phyloP scores from a whole-genome alignment of 2,888 invertebrate species.

The Phalangium opilio region DNA sequence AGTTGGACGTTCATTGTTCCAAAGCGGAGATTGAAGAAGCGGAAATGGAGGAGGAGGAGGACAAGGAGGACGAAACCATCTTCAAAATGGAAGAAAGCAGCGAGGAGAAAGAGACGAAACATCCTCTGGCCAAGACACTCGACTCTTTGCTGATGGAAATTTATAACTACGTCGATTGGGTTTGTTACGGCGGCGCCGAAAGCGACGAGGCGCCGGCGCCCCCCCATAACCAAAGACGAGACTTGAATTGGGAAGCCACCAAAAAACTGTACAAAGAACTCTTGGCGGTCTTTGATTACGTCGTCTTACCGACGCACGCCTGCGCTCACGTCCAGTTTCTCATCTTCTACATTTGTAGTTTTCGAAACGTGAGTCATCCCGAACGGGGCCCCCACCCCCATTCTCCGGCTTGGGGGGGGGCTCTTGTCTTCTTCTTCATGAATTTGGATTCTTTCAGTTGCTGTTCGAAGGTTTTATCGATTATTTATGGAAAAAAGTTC shows the following conservation, averaged over 20 bases:
- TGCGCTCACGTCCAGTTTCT: conserved; percentile 62
- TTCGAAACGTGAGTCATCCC: conserved; percentile 36
- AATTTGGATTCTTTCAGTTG: conserved; percentile 19
- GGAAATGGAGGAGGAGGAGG: too few species aligned
- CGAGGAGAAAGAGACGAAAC: conserved; percentile 29
- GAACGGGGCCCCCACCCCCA: too few species aligned
- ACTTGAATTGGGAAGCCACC: conserved; percentile 41
- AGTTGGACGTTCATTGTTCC: too few species aligned
- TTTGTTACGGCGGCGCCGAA: neutral
- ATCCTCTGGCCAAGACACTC: conserved; percentile 46
- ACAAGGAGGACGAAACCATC: too few species aligned
- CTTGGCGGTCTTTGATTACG: conserved; percentile 55
- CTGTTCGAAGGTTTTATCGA: conserved; percentile 48
- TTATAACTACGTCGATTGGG: conserved; percentile 43
- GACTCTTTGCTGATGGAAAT: conserved; percentile 63
- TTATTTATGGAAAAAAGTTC: conserved; percentile 56
- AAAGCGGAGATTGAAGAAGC: too few species aligned
- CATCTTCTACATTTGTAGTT: conserved; percentile 54
- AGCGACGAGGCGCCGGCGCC: too few species aligned
- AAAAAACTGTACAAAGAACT: conserved; percentile 45
- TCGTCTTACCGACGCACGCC: conserved; percentile 66
- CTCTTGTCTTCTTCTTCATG: too few species aligned
- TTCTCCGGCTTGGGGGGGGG: too few species aligned
- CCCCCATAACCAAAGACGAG: too few species aligned
- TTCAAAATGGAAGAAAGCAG: too few species aligned